Evolutionary conservation across 2,113 vertebrate genomes (phyloP).

Genomic region (Arothron firmamentum): DNA sequence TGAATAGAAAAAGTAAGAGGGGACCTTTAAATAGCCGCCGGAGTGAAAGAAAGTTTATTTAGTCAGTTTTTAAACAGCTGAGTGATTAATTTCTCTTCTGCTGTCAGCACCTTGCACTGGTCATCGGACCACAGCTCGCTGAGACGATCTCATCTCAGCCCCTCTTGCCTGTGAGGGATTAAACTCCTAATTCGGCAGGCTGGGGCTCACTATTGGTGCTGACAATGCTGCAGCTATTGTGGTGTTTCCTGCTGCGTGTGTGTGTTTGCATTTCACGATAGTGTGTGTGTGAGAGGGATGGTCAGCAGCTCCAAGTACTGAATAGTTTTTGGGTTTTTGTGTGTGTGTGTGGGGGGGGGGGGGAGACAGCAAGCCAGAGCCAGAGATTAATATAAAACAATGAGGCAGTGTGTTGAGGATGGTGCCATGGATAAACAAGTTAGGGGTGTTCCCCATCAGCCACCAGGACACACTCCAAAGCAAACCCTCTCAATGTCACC

Average conservation of each 20-base stretch:
- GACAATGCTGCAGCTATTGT: conserved; percentile 35
- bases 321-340: background rate
- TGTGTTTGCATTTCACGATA: conserved; percentile 7
- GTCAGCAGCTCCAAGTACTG: conserved; percentile 23
- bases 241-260: conserved; percentile 37
- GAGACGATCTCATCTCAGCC: conserved; percentile 54
- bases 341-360: background rate
- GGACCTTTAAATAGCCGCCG: conserved; percentile 21
- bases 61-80: conserved; percentile 29
- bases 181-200: conserved; percentile 63
- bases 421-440: conserved; percentile 28
- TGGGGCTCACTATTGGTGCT: conserved; percentile 48
- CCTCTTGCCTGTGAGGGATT: conserved; percentile 61
- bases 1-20: background rate
- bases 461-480: conserved; percentile 31
- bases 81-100: conserved; percentile 39
- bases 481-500: background rate
- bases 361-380: conserved; percentile 7
- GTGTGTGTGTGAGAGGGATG: conserved; percentile 5
- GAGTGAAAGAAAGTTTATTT: background rate
- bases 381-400: conserved; percentile 33
- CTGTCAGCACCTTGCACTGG: conserved; percentile 29
- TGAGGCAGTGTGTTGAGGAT: conserved; percentile 2
- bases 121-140: conserved; percentile 38
- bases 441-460: conserved; percentile 16